phyloP scores from a whole-genome alignment of 2,797 vertebrate genomes.

The Echeneis naucrates region DNA sequence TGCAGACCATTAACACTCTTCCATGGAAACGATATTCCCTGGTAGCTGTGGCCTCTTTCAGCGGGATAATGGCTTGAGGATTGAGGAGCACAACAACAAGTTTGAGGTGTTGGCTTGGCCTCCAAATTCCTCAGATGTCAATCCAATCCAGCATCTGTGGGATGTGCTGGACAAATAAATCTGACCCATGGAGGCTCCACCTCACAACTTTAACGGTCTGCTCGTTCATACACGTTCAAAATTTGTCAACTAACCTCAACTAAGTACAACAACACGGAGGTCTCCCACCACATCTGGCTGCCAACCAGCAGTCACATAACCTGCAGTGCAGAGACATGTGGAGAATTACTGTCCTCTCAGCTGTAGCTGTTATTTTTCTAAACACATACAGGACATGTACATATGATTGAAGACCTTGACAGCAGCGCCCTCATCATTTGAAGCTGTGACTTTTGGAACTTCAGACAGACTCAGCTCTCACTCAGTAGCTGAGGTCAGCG shows the following conservation, averaged over 20 bases:
- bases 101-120: too few relatives aligned
- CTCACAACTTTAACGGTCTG: too few relatives aligned
- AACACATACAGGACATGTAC: neutral
- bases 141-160: too few relatives aligned
- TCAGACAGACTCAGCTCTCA: slow-evolving; percentile 47
- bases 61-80: too few relatives aligned
- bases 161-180: too few relatives aligned
- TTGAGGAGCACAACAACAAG: too few relatives aligned
- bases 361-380: neutral
- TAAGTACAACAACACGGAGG: neutral
- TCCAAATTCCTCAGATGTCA: too few relatives aligned
- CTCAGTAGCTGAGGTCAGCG: slow-evolving; percentile 62
- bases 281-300: neutral
- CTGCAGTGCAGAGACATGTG: neutral
- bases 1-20: too few relatives aligned
- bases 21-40: too few relatives aligned
- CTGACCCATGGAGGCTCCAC: too few relatives aligned
- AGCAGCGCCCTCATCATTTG: slow-evolving; percentile 12
- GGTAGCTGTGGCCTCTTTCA: too few relatives aligned
- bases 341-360: neutral
- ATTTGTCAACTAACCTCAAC: neutral
- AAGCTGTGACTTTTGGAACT: slow-evolving; percentile 35
- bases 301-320: slow-evolving; percentile 2
- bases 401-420: slow-evolving; percentile 8
- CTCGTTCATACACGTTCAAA: too few relatives aligned